Evolutionary conservation across 2,888 invertebrate species (phyloP), one percentile per base, ranked within the genome.

Genomic region (Drymonia ruficornis): DNA sequence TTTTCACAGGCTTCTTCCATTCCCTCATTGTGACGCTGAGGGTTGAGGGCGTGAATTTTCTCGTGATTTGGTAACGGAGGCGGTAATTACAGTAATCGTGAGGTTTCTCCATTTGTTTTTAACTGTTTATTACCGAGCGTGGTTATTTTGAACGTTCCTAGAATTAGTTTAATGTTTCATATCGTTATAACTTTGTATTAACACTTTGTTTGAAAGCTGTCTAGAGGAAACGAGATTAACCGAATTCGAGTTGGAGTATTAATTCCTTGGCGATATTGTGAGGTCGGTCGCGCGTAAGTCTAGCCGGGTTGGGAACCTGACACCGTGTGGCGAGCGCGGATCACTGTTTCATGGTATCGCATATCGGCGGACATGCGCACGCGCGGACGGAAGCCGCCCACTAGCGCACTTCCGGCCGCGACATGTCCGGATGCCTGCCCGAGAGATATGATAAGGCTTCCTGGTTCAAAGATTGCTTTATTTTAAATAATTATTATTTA

Each of bases 1-100:
- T 91, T 89, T 91, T 90, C 87, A 89, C 87, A 83, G 90, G 89
- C 87, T 91, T 90, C 91, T 87, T 86, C 85, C 84, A 87, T 84
- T 87, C 84, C 83, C 82, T 83, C 82, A 85, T 86, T 88, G 86
- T 86, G 80, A 86, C 83, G 84, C 84, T 81, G 83, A 84, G 87
- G 84, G 83, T 77, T 78, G 81, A 84, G 85, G 83, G 89, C 84
- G 91, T 84, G 86, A 91, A 90, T 88, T 86, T 89, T 87, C 88
- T 87, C 84, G 85, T 89, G 88, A 89, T 91, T 90, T 87, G 87
- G 89, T 89, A 86, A 88, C 86, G 76, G 81, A 85, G 84, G 79
- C 81, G 83, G 86, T 87, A 91, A 91, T 90, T 91, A 90, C 81
- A 84, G 83, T 82, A 86, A 84, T 89, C 88, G 87, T 86, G 85